A percentile compares a stretch with the other conserved stretches of the same genome.
These are phyloP conservation scores for Wasmannia auropunctata DNA, from an alignment of 1,140 invertebrate species.

Conservation along the genomic window DNA sequence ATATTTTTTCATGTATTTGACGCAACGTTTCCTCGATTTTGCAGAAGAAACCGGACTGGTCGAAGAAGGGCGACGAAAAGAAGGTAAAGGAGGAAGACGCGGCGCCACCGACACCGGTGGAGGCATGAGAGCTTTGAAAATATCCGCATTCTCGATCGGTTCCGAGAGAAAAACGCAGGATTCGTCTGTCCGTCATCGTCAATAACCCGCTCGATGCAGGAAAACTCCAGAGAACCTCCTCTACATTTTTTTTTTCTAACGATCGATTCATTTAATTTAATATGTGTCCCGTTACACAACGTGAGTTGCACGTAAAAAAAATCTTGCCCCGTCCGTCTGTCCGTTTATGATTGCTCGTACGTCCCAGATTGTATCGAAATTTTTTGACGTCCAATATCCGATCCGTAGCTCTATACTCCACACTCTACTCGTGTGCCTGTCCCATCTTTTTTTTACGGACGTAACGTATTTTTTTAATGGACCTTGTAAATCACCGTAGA, in stretches of 20 bases:
- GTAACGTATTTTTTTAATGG: constrained; percentile 30
- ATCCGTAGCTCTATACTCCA: constrained; percentile 2
- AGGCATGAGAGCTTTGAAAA: constrained; percentile 88
- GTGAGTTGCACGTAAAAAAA: constrained; percentile 61
- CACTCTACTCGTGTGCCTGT: constrained; percentile 20
- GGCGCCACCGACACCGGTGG: constrained; percentile 82
- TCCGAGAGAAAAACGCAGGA: constrained; percentile 47
- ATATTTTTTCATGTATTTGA: constrained; percentile 22
- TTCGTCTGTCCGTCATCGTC: constrained; percentile 57
- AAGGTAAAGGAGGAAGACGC: constrained; percentile 94
- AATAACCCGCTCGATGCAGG: constrained; percentile 66
- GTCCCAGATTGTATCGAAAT: constrained; percentile 35
- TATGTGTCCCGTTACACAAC: background rate
- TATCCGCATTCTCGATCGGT: constrained; percentile 32
- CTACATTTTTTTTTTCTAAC: constrained; percentile 11
- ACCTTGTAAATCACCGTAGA: constrained; percentile 35
- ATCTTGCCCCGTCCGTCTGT: constrained; percentile 53
- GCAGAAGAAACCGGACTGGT: constrained; percentile 96
- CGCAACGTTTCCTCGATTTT: constrained; percentile 80
- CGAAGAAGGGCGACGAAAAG: constrained; percentile 94
- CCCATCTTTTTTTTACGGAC: constrained; percentile 38
- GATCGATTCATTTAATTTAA: constrained; percentile 55
- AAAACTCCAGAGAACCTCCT: constrained; percentile 54
- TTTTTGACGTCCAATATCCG: constrained; percentile 32
- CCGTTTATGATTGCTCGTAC: constrained; percentile 14